Evolutionary conservation across 2,888 invertebrate species (phyloP).

Genomic region (Synergus gifuensis): DNA sequence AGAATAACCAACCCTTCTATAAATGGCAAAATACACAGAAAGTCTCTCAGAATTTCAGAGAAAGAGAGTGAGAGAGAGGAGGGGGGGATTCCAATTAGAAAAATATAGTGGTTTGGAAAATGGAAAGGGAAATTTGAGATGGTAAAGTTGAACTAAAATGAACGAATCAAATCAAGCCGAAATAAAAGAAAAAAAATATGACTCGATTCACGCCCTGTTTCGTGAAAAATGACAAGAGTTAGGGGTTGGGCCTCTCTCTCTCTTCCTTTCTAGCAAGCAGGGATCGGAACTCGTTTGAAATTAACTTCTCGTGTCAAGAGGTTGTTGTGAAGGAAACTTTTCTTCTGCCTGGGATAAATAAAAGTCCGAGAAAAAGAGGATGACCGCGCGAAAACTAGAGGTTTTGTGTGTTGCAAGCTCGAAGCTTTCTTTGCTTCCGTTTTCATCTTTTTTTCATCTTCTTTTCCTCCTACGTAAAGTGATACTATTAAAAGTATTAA

Average conservation of each 20-base stretch:
- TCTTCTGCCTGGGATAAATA: conserved; percentile 56
- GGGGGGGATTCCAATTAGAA: no score
- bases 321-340: conserved; percentile 54
- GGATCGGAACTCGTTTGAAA: conserved; percentile 54
- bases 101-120: conserved; percentile 8
- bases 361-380: conserved; percentile 50
- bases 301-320: conserved; percentile 59
- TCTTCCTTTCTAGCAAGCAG: conserved; percentile 49
- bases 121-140: conserved; percentile 33
- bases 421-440: conserved; percentile 9
- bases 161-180: conserved; percentile 38
- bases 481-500: conserved; percentile 19
- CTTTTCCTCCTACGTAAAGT: not conserved
- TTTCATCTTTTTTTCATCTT: not conserved
- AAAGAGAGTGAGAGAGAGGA: no score
- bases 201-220: conserved; percentile 25
- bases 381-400: conserved; percentile 55
- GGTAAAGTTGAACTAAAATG: not conserved
- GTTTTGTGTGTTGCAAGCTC: conserved; percentile 42
- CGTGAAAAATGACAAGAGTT: conserved; percentile 37
- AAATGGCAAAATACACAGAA: not conserved
- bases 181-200: conserved; percentile 32
- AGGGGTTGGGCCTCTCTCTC: conserved; percentile 53
- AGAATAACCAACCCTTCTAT: not conserved
- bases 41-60: not conserved